Evolutionary conservation across 1,140 invertebrate genomes (phyloP), one percentile per base, ranked within the genome.

Genomic region (Gyrodactylus salaris): DNA sequence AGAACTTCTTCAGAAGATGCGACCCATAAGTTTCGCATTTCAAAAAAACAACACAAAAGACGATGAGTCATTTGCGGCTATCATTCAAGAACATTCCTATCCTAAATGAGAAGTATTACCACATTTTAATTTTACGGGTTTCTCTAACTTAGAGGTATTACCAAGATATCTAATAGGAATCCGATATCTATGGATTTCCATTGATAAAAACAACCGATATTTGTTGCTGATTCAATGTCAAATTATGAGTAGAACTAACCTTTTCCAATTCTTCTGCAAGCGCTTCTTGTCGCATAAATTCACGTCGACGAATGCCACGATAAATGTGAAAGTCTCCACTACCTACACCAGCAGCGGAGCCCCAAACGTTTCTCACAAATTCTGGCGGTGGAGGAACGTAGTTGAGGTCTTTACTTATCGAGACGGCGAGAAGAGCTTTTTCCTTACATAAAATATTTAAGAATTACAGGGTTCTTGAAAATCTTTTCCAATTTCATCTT

Each of bases 311-410:
- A 22, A 96, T 83, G 83, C 95, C 91, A 75, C 92, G 84, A 77
- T 97, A 97, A 0, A 97, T 91, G 83, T 97, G 92, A 82, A 97
- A 97, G 79, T 97, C 93, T 70, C 93, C 93, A 78, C 90, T 94
- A 22, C 93, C 93, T 73, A 92, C 93, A 68, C 92, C 93, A 73
- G 93, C 92, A 85, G 90, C 93, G 21, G 90, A 94, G 20, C 83
- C 82, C 81, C 73, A 27, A 75, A 76, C 25, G 23, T 72, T 72
- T 26, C 71, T 26, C 16, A 72, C 25, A 24, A 72, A 72, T 23
- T 72, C 26, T 2, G 19, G 19, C 16, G 71, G 71, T 16, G 34
- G 34, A 16, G 34, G 34, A 54, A 54, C 34, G 7, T n/a, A 54
- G n/a, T 54, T 54, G 7, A 54, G n/a, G n/a, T 54, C 34, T n/a